Evolutionary conservation across 1,140 invertebrate genomes (phyloP), one percentile per base, ranked within the genome.

Genomic region (Papilio polytes): DNA sequence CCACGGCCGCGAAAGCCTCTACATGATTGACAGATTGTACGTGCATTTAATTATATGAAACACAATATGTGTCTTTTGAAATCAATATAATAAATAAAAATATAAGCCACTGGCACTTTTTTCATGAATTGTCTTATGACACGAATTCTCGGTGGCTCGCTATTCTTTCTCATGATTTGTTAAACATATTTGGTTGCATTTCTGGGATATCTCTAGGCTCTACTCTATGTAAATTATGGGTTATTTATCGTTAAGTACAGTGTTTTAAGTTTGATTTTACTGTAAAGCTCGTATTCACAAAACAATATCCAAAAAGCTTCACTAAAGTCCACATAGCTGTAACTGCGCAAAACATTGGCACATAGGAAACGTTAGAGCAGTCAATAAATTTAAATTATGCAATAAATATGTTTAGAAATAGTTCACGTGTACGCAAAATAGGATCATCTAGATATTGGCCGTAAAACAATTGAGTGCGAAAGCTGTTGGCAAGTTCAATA

Each of bases 401-500:
- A 63, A 26, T 63, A 63, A 26, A 63, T 63, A 26, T 26, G 59
- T 63, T 83, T 81, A 80, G 73, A 70, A 63, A 63, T 26, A 63
- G 59, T 63, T 63, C 22, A 26, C 59, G 20, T 63, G 59, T 63
- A 26, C 10, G 26, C 20, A 26, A 63, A 26, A 63, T 63, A 63
- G 59, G 59, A 63, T 63, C 78, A 83, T 85, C 84, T 81, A 84
- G 78, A 76, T 78, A 79, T 74, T 74, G 81, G 78, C 84, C 82
- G 83, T 88, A 85, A 87, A 87, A 88, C 85, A 86, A 87, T 84
- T 80, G 86, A 81, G 87, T 87, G 88, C 85, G 83, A 87, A 88
- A 91, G 90, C 86, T 90, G 73, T 48, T 74, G 86, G 84, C 87
- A 90, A 90, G 89, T 90, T 91, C 89, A 91, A 90, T 90, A 89